These are phyloP conservation scores for Charanyca ferruginea DNA, from an alignment of 2,888 invertebrate genomes.

Conservation along the genomic window DNA sequence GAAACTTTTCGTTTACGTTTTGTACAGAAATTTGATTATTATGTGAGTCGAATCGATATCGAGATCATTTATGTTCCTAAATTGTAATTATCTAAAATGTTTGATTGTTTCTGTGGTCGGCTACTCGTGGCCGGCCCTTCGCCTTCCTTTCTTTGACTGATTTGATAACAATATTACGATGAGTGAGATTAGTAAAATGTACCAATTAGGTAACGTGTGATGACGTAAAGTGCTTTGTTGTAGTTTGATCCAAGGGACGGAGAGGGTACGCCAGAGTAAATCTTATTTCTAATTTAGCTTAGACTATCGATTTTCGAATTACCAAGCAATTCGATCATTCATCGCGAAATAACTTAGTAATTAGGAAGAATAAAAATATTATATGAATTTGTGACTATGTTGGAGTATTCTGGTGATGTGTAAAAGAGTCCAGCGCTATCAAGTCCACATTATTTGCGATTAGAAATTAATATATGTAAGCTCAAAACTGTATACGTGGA, in stretches of 20 bases:
- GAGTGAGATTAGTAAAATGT: slow-evolving; percentile 89
- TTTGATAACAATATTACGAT: slow-evolving; percentile 79
- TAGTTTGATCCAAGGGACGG: slow-evolving; percentile 80
- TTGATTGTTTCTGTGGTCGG: slow-evolving; percentile 52
- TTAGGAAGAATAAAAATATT: slow-evolving; percentile 86
- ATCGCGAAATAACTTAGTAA: slow-evolving; percentile 89
- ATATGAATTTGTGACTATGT: slow-evolving; percentile 82
- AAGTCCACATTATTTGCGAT: slow-evolving; percentile 44
- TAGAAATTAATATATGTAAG: slow-evolving; percentile 63
- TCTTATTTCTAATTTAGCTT: slow-evolving; percentile 86
- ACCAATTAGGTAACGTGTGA: slow-evolving; percentile 84
- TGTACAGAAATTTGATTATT: slow-evolving; percentile 50
- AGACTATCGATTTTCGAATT: slow-evolving; percentile 86
- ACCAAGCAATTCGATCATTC: slow-evolving; percentile 90
- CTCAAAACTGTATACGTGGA: slow-evolving; percentile 63
- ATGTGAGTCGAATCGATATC: slow-evolving; percentile 50
- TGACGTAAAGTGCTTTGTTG: slow-evolving; percentile 83
- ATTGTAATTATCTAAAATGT: slow-evolving; percentile 69
- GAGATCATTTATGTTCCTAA: slow-evolving; percentile 75
- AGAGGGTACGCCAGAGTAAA: slow-evolving; percentile 84
- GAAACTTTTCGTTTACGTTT: slow-evolving; percentile 63
- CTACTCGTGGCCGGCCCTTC: slow-evolving; percentile 60
- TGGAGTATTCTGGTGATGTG: slow-evolving; percentile 76
- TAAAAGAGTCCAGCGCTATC: slow-evolving; percentile 69
- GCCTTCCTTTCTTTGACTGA: slow-evolving; percentile 83